phyloP scores from a whole-genome alignment of 2,113 vertebrate species.

The Strix uralensis region DNA sequence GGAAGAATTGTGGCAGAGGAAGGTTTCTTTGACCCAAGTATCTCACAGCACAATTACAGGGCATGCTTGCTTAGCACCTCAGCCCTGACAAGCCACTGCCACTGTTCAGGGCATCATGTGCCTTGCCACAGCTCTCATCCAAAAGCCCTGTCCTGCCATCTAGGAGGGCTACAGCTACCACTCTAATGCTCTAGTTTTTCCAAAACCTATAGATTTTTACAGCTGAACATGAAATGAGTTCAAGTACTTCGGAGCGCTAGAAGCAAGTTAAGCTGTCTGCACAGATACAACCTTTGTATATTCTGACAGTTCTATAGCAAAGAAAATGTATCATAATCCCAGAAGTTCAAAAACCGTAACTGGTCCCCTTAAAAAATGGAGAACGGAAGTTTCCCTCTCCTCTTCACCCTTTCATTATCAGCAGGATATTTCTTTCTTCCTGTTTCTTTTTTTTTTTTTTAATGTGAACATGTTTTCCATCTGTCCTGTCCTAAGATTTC shows the following conservation, averaged over 20 bases:
- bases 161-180: not conserved
- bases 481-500: not conserved
- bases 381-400: not conserved
- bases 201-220: not conserved
- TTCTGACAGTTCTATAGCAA: conserved; percentile 31
- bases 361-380: not conserved
- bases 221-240: conserved; percentile 6
- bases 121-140: not conserved
- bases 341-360: not conserved
- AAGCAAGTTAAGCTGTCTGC: conserved; percentile 31
- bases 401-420: not conserved
- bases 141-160: not conserved
- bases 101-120: not conserved
- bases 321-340: conserved; percentile 18
- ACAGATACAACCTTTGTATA: conserved; percentile 15
- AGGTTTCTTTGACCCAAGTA: not conserved
- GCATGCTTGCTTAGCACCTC: not conserved
- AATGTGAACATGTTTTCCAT: not conserved
- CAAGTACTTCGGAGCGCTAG: not conserved
- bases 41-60: not conserved
- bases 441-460: not conserved
- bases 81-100: not conserved
- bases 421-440: not conserved
- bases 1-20: not conserved
- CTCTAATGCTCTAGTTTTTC: not conserved